phyloP scores from a whole-genome alignment of 2,888 invertebrate species.

The Leptinotarsa peninsularis region DNA sequence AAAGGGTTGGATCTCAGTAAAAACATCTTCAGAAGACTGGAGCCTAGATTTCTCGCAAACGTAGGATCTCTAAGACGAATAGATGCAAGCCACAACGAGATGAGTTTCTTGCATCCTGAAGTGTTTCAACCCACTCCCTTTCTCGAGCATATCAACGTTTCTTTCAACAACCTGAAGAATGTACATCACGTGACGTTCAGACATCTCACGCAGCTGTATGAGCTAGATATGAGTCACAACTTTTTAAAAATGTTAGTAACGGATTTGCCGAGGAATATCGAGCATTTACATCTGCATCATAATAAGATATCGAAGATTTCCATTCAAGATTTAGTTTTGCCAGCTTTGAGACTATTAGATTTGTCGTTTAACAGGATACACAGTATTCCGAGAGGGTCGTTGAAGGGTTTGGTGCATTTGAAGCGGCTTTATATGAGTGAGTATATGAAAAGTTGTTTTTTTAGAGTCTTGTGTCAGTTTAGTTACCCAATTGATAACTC shows the following conservation, averaged over 20 bases:
- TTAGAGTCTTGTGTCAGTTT: neutral
- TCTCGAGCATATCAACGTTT: constrained; percentile 84
- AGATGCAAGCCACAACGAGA: constrained; percentile 81
- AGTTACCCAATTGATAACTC: no score
- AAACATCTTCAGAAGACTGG: constrained; percentile 79
- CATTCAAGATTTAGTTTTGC: constrained; percentile 78
- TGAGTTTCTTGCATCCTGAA: constrained; percentile 78
- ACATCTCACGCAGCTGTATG: constrained; percentile 80
- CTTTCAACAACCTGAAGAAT: constrained; percentile 77
- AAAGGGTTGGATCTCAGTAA: constrained; percentile 86
- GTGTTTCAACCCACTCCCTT: constrained; percentile 79
- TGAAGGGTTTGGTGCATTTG: constrained; percentile 76
- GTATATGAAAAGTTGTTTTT: neutral
- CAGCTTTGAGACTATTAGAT: constrained; percentile 79
- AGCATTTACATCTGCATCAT: constrained; percentile 77
- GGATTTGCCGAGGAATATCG: constrained; percentile 81
- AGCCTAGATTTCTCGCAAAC: constrained; percentile 79
- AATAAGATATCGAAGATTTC: constrained; percentile 77
- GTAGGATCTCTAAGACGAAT: constrained; percentile 81
- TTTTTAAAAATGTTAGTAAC: constrained; percentile 80
- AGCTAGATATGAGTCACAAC: constrained; percentile 82
- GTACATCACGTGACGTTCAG: constrained; percentile 83
- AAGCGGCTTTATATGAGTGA: constrained; percentile 78
- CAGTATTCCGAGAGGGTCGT: constrained; percentile 74
- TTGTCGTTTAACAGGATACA: constrained; percentile 81